Conservation (phyloP, 2,113 vertebrate species). For the Syrrhaptes paradoxus region DNA sequence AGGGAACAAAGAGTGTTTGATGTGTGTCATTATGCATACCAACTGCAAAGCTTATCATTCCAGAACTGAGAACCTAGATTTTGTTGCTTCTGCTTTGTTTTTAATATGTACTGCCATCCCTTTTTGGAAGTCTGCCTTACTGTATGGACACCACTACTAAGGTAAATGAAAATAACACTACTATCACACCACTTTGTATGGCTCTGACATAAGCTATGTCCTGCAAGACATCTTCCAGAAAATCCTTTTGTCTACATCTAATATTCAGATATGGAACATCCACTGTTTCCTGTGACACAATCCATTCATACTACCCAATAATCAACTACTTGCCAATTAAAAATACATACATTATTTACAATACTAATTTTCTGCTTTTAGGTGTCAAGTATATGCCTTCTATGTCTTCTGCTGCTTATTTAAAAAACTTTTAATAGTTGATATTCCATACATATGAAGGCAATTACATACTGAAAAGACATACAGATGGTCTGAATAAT, state of each 20-base stretch:
- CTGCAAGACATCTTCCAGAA: not conserved
- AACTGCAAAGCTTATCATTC: not conserved
- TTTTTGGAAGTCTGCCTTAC: not conserved
- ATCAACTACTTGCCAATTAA: not conserved
- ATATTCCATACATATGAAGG: not conserved
- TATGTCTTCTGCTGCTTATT: not conserved
- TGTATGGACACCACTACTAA: not conserved
- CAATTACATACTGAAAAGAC: not conserved
- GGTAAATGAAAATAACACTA: not conserved
- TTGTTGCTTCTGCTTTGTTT: not conserved
- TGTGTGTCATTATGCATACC: not conserved
- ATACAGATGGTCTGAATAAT: not conserved
- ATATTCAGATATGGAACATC: not conserved
- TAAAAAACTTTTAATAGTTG: not conserved
- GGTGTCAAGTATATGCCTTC: not conserved
- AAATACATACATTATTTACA: not conserved
- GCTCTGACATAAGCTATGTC: not conserved
- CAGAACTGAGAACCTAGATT: not conserved
- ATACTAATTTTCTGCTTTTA: not conserved
- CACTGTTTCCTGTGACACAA: not conserved
- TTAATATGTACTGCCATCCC: not conserved
- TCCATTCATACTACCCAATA: not conserved
- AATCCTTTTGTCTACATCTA: not conserved
- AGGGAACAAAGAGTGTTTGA: not conserved
- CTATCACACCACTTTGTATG: not conserved